These are phyloP conservation scores for Drosophila subsilvestris DNA, from an alignment of 2,888 invertebrate species.

Conservation along the genomic window DNA sequence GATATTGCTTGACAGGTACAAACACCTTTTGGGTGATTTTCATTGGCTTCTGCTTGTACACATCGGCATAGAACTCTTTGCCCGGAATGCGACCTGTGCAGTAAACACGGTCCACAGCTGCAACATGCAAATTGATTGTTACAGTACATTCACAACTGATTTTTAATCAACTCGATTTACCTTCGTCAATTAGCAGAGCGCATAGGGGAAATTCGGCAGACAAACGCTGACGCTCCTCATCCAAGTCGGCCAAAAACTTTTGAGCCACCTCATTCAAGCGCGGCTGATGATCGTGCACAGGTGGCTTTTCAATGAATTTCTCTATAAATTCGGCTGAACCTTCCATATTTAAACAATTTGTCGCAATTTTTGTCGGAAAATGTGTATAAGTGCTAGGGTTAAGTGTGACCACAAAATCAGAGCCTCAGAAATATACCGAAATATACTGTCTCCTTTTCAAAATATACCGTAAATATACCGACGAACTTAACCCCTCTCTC, in stretches of 20 bases:
- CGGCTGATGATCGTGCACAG: conserved; percentile 69
- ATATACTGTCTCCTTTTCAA: too few relatives aligned
- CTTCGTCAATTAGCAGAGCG: conserved; percentile 80
- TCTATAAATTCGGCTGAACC: conserved; percentile 56
- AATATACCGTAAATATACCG: too few relatives aligned
- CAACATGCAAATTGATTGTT: not conserved
- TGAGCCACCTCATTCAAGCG: conserved; percentile 81
- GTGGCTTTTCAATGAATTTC: conserved; percentile 61
- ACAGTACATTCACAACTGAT: not conserved
- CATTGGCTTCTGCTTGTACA: conserved; percentile 87
- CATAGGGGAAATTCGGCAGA: conserved; percentile 79
- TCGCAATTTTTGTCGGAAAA: conserved; percentile 23
- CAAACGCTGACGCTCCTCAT: conserved; percentile 76
- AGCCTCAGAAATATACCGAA: too few relatives aligned
- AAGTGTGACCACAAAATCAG: too few relatives aligned
- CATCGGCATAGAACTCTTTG: conserved; percentile 90
- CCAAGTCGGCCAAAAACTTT: conserved; percentile 79
- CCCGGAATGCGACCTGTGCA: conserved; percentile 88
- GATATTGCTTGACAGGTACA: conserved; percentile 84
- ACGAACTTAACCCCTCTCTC: too few relatives aligned
- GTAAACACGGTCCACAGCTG: conserved; percentile 90
- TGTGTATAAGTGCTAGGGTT: conserved; percentile 31
- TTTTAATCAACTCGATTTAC: conserved; percentile 46
- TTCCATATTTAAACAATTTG: conserved; percentile 51
- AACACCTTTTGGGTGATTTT: conserved; percentile 82